Conservation (phyloP, 1,140 invertebrate species). For the Sesamia nonagrioides region DNA sequence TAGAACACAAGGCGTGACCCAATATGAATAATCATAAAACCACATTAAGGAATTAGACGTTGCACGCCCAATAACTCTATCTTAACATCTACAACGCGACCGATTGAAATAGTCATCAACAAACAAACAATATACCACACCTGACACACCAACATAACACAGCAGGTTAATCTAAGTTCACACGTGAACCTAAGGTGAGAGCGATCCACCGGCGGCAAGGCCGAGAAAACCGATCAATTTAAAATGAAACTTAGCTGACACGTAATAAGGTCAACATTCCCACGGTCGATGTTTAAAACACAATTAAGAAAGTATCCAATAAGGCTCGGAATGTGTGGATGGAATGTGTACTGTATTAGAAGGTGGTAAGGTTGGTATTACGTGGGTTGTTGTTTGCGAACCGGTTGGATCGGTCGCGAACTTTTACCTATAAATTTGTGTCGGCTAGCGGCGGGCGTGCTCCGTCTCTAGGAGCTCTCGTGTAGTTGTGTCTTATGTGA, state of each 20-base stretch:
- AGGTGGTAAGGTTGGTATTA: conserved; percentile 67
- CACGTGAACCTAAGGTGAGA: conserved; percentile 86
- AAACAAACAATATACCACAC: conserved; percentile 69
- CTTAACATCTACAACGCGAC: conserved; percentile 69
- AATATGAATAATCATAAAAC: conserved; percentile 75
- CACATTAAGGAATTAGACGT: conserved; percentile 78
- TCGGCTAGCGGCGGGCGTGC: conserved; percentile 70
- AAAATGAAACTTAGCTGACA: conserved; percentile 65
- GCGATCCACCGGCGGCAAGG: conserved; percentile 85
- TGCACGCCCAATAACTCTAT: conserved; percentile 78
- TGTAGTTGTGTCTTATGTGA: conserved; percentile 52
- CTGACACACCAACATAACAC: conserved; percentile 76
- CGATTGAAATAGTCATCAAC: conserved; percentile 78
- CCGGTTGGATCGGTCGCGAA: conserved; percentile 84
- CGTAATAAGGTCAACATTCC: conserved; percentile 76
- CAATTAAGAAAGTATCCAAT: conserved; percentile 87
- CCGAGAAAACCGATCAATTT: conserved; percentile 69
- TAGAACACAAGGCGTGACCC: conserved; percentile 75
- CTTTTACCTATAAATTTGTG: conserved; percentile 88
- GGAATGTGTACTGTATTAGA: conserved; percentile 69
- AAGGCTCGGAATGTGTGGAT: conserved; percentile 62
- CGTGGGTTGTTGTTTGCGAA: conserved; percentile 52
- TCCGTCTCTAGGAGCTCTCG: conserved; percentile 64
- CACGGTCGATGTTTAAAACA: conserved; percentile 65
- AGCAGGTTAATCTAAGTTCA: conserved; percentile 85